Conservation (phyloP, 2,888 invertebrate genomes). For the Dasypogon diadema region DNA sequence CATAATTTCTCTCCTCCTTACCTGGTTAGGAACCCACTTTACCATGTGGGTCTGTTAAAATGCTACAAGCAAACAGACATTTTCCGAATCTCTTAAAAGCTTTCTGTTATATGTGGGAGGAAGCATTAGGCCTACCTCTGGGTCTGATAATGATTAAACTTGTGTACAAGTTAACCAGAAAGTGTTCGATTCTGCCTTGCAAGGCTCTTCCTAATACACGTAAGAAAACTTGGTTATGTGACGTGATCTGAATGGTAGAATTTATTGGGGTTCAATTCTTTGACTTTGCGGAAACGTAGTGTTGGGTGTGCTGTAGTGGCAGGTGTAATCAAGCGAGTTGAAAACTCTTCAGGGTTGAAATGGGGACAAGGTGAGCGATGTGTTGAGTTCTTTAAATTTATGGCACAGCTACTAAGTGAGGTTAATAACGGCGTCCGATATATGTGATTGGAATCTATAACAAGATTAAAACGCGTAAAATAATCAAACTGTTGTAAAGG, state of each 20-base stretch:
- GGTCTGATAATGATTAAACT: constrained; percentile 41
- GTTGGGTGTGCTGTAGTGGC: neutral
- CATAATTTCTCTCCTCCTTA: constrained; percentile 10
- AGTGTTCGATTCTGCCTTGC: constrained; percentile 7
- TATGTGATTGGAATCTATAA: constrained; percentile 5
- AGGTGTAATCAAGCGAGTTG: constrained; percentile 34
- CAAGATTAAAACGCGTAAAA: neutral
- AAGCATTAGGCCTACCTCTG: constrained; percentile 26
- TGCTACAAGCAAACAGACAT: constrained; percentile 18
- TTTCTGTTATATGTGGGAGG: constrained; percentile 2
- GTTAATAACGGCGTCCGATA: constrained; percentile 12
- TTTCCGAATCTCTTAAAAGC: constrained; percentile 32
- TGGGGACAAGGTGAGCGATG: constrained; percentile 13
- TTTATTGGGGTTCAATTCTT: constrained; percentile 30
- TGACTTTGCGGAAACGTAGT: neutral
- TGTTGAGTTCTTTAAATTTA: constrained; percentile 40
- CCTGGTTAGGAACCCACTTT: neutral
- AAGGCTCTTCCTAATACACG: neutral
- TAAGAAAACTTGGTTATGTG: constrained; percentile 24
- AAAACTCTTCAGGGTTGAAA: neutral
- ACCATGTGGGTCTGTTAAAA: neutral
- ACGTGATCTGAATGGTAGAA: constrained; percentile 35
- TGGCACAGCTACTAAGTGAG: constrained; percentile 13
- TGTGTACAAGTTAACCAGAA: constrained; percentile 21
- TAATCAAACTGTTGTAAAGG: no score